Evolutionary conservation across 1,140 invertebrate species (phyloP).

Genomic region (Diorhabda elongata): DNA sequence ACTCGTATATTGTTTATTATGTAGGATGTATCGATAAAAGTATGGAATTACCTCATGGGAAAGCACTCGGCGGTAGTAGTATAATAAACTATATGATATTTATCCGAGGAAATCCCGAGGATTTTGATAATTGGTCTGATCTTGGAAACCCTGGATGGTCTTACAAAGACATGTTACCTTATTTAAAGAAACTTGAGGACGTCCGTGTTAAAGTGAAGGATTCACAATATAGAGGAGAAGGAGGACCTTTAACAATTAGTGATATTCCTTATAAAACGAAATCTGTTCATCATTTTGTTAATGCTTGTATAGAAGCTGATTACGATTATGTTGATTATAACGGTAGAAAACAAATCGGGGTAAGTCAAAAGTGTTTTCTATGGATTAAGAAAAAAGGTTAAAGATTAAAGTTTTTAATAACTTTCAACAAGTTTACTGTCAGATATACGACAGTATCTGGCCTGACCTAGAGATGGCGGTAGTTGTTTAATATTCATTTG

Average conservation of each 20-base stretch:
- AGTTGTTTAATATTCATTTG: too few species aligned
- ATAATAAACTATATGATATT: slow-evolving; percentile 88
- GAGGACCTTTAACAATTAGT: slow-evolving; percentile 36
- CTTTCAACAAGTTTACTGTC: too few species aligned
- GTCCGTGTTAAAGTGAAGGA: slow-evolving; percentile 47
- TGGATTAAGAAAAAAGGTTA: too few species aligned
- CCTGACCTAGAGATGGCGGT: too few species aligned
- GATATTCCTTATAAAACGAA: slow-evolving; percentile 57
- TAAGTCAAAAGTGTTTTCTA: slow-evolving; percentile 5
- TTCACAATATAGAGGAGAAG: slow-evolving; percentile 51
- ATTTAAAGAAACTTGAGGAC: slow-evolving; percentile 77
- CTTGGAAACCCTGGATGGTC: slow-evolving; percentile 77
- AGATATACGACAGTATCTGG: too few species aligned
- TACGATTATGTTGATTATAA: slow-evolving; percentile 74
- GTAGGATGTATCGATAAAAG: not conserved
- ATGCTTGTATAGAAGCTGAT: slow-evolving; percentile 72
- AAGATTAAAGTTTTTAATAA: too few species aligned
- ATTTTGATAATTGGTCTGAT: slow-evolving; percentile 63
- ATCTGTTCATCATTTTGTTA: slow-evolving; percentile 60
- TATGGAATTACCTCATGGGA: slow-evolving; percentile 48
- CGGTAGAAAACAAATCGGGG: slow-evolving; percentile 81
- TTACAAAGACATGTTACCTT: slow-evolving; percentile 73
- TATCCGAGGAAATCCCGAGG: slow-evolving; percentile 68
- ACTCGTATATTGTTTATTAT: too few species aligned
- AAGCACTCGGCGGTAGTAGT: slow-evolving; percentile 69